Percentiles rank a stretch among this genome's conserved stretches.
Conservation (phyloP, 2,888 invertebrate species). For the Drosophila villosipedis region DNA sequence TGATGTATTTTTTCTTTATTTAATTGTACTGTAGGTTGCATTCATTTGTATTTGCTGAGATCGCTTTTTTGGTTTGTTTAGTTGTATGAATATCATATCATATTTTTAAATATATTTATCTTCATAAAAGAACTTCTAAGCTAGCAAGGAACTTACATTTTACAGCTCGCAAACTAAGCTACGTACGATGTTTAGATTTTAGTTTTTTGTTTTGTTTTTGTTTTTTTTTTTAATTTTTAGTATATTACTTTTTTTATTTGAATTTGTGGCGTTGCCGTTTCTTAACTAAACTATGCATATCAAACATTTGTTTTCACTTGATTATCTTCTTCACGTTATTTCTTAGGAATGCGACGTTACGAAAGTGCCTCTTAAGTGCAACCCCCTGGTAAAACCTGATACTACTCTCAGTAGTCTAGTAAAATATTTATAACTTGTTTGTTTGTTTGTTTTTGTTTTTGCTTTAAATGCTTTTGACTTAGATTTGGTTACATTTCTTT, state of each 20-base stretch:
- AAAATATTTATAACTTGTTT: constrained; percentile 42
- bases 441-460: constrained; percentile 11
- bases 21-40: constrained; percentile 67
- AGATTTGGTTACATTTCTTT: constrained; percentile 60
- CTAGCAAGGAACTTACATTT: constrained; percentile 67
- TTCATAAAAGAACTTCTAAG: constrained; percentile 36
- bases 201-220: not conserved
- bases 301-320: constrained; percentile 27
- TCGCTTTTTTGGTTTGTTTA: constrained; percentile 49
- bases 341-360: constrained; percentile 72
- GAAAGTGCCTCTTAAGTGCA: constrained; percentile 51
- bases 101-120: constrained; percentile 23
- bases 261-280: constrained; percentile 54
- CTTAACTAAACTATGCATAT: constrained; percentile 44
- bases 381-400: constrained; percentile 24
- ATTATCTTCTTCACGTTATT: constrained; percentile 12
- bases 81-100: constrained; percentile 49
- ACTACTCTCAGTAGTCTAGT: constrained; percentile 75
- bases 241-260: constrained; percentile 27
- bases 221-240: constrained; percentile 11
- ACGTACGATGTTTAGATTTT: constrained; percentile 26
- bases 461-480: constrained; percentile 64
- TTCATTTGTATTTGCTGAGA: constrained; percentile 72
- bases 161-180: constrained; percentile 66
- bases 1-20: constrained; percentile 37